A percentile compares a stretch with the other conserved stretches of the same genome.
Conservation (phyloP, 2,113 vertebrate genomes). For the Erythrolamprus reginae region DNA sequence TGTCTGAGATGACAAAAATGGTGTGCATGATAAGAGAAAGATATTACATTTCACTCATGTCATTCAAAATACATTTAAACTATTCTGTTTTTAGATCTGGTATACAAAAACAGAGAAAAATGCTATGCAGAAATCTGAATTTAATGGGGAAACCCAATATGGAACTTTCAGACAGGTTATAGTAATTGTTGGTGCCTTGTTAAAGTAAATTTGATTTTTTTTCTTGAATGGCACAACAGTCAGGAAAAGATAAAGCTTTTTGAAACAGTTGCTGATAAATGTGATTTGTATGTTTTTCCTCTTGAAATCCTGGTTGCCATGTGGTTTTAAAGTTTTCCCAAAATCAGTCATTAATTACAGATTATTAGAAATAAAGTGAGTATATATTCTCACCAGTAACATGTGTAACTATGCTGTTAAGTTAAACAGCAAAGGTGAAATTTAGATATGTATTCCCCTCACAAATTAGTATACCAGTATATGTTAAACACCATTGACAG, state of each 20-base stretch:
- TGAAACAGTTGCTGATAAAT: not conserved
- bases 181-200: not conserved
- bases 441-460: not conserved
- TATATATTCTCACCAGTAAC: not conserved
- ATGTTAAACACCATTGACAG: not conserved
- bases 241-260: not conserved
- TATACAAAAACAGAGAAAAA: not conserved
- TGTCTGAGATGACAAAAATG: not conserved
- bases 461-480: not conserved
- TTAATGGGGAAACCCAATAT: not conserved
- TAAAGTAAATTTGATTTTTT: not conserved
- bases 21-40: not conserved
- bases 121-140: not conserved
- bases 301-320: not conserved
- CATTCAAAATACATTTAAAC: not conserved
- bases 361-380: not conserved
- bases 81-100: not conserved
- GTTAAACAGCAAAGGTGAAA: not conserved
- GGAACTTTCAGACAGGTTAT: not conserved
- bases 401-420: not conserved
- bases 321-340: not conserved
- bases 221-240: not conserved
- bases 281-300: not conserved
- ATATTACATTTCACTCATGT: not conserved
- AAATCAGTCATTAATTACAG: not conserved